A percentile compares a stretch with the other conserved stretches of the same genome.
Evolutionary conservation across 1,140 invertebrate genomes (phyloP).

Genomic region (Bombus superbus): DNA sequence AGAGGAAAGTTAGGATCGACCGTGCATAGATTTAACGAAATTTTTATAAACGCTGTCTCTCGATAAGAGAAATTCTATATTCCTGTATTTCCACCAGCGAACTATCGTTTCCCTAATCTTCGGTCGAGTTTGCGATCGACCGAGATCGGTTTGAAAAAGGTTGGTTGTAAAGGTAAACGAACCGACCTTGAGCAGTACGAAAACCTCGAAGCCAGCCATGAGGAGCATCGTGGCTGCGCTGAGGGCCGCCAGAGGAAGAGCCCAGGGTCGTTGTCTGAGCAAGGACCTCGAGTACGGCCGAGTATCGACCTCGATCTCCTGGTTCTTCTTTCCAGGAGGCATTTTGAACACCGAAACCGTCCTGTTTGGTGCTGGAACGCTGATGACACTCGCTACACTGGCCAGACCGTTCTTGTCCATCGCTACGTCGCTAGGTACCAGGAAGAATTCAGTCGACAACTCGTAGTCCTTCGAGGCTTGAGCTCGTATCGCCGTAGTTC

Average conservation of each 20-base stretch:
- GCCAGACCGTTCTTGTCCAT: slow-evolving; percentile 73
- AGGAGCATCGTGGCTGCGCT: slow-evolving; percentile 90
- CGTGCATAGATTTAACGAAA: too few species aligned
- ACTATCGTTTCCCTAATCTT: too few species aligned
- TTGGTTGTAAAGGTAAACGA: slow-evolving; percentile 38
- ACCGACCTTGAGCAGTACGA: slow-evolving; percentile 91
- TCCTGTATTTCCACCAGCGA: too few species aligned
- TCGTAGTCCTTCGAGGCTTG: slow-evolving; percentile 76
- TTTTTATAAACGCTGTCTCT: too few species aligned
- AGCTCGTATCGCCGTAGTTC: slow-evolving; percentile 52
- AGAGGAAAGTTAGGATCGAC: too few species aligned
- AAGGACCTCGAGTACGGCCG: slow-evolving; percentile 72
- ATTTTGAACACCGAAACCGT: slow-evolving; percentile 71
- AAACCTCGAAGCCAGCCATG: slow-evolving; percentile 93
- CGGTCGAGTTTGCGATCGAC: not conserved
- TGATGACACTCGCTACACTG: slow-evolving; percentile 78
- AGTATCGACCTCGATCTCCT: slow-evolving; percentile 60
- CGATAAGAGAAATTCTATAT: too few species aligned
- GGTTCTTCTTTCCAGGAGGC: slow-evolving; percentile 58
- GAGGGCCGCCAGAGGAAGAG: slow-evolving; percentile 91
- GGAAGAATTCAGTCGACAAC: slow-evolving; percentile 91
- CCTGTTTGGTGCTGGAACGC: slow-evolving; percentile 75
- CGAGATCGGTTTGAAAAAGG: slow-evolving; percentile 13
- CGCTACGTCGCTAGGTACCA: slow-evolving; percentile 83
- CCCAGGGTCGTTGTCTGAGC: slow-evolving; percentile 91